These are phyloP conservation scores for Thymelicus acteon DNA, from an alignment of 2,888 invertebrate genomes.

Conservation along the genomic window DNA sequence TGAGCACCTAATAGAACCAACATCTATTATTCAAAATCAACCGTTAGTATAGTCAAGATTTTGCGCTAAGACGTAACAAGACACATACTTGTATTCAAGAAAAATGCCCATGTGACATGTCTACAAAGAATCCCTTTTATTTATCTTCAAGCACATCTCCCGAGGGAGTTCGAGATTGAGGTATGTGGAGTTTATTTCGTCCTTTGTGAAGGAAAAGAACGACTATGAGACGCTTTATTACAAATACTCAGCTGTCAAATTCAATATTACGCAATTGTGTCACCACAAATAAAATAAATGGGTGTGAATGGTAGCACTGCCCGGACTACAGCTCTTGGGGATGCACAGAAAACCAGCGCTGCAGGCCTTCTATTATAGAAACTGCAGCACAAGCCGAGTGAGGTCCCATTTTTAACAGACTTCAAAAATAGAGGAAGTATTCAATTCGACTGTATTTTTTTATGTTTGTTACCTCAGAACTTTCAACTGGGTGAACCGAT, in stretches of 20 bases:
- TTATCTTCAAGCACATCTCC: slow-evolving; percentile 22
- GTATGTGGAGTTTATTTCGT: slow-evolving; percentile 19
- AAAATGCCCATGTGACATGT: slow-evolving; percentile 26
- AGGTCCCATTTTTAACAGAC: too few species aligned
- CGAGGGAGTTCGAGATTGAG: slow-evolving; percentile 6
- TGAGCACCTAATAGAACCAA: neutral
- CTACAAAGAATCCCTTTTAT: slow-evolving; percentile 21
- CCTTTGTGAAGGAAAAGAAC: slow-evolving; percentile 17
- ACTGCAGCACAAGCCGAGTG: too few species aligned
- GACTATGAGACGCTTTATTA: slow-evolving; percentile 12
- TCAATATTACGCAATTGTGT: slow-evolving; percentile 4
- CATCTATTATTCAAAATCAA: slow-evolving; percentile 21
- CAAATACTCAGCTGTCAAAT: slow-evolving; percentile 20
- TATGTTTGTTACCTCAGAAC: too few species aligned
- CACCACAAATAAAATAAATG: slow-evolving; percentile 3
- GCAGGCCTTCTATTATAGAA: too few species aligned
- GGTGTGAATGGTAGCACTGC: neutral
- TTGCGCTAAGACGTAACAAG: slow-evolving; percentile 20
- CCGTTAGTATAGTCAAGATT: slow-evolving; percentile 31
- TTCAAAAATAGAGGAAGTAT: too few species aligned
- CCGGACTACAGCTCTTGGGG: too few species aligned
- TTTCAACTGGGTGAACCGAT: too few species aligned
- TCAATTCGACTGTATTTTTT: too few species aligned
- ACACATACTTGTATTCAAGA: slow-evolving; percentile 22
- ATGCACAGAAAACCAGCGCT: too few species aligned